phyloP scores from a whole-genome alignment of 1,140 invertebrate genomes.

The Proctacanthus coquilletti region DNA sequence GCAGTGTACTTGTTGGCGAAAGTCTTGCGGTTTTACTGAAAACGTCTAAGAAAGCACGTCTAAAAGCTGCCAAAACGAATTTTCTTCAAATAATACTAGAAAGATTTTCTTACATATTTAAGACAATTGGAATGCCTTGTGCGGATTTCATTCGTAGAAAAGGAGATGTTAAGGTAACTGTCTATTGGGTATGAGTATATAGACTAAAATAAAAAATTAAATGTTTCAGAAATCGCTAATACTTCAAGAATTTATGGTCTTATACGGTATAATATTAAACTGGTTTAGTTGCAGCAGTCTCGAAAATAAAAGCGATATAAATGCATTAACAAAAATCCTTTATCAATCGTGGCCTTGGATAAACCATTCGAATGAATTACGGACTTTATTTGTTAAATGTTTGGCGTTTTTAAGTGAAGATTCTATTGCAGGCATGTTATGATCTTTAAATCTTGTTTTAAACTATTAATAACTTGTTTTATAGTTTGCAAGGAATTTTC shows the following conservation, averaged over 20 bases:
- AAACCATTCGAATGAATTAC: conserved; percentile 15
- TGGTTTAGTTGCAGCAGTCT: conserved; percentile 16
- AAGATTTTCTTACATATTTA: conserved; percentile 10
- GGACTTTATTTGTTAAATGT: conserved; percentile 12
- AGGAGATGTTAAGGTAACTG: conserved; percentile 10
- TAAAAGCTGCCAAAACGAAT: conserved; percentile 7
- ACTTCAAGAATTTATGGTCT: conserved; percentile 14
- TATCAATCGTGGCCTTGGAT: conserved; percentile 22
- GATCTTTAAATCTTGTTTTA: not conserved
- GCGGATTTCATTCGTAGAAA: conserved; percentile 19
- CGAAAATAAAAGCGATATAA: conserved; percentile 9
- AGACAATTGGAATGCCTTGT: conserved; percentile 9
- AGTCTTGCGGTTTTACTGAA: conserved; percentile 15
- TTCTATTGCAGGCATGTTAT: conserved; percentile 10
- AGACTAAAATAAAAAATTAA: not conserved
- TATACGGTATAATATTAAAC: conserved; percentile 15
- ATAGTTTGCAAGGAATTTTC: conserved; percentile 19
- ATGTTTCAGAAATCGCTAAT: conserved; percentile 12
- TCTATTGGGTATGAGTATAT: not conserved
- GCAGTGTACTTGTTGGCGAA: no score
- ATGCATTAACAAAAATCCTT: conserved; percentile 8
- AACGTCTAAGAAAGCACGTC: conserved; percentile 9
- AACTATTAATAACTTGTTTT: not conserved
- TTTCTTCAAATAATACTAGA: conserved; percentile 11
- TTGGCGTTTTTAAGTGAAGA: conserved; percentile 17